phyloP scores from a whole-genome alignment of 2,797 vertebrate genomes.

The Malacoraja senta region DNA sequence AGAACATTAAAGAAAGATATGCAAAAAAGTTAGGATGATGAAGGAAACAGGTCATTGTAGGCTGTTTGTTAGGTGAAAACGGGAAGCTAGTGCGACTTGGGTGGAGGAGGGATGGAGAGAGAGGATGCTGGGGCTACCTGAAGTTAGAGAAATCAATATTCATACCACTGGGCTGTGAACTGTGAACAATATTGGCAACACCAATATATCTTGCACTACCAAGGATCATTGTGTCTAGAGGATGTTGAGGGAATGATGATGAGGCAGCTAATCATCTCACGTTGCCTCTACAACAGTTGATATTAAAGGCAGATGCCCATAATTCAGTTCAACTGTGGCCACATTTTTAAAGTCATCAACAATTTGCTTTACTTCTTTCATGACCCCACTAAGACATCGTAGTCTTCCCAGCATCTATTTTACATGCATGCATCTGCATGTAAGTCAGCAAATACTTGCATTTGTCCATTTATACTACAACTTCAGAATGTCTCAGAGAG shows the following conservation, averaged over 20 bases:
- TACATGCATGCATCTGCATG: no score
- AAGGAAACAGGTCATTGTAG: no score
- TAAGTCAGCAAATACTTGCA: not conserved
- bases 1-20: no score
- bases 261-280: not conserved
- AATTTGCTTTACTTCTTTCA: not conserved
- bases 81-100: no score
- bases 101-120: no score
- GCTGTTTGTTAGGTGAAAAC: no score
- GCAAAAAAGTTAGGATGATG: no score
- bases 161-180: no score
- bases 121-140: no score
- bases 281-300: not conserved
- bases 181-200: not conserved
- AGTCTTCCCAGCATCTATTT: not conserved
- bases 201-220: not conserved
- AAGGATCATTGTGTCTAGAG: not conserved
- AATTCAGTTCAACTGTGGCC: not conserved
- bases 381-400: not conserved
- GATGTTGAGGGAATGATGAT: not conserved
- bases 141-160: no score
- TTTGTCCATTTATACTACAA: not conserved
- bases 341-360: not conserved
- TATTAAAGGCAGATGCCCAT: not conserved
- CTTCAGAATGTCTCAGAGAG: no score